Evolutionary conservation across 2,113 vertebrate genomes (phyloP).

Genomic region (Labeo rohita): DNA sequence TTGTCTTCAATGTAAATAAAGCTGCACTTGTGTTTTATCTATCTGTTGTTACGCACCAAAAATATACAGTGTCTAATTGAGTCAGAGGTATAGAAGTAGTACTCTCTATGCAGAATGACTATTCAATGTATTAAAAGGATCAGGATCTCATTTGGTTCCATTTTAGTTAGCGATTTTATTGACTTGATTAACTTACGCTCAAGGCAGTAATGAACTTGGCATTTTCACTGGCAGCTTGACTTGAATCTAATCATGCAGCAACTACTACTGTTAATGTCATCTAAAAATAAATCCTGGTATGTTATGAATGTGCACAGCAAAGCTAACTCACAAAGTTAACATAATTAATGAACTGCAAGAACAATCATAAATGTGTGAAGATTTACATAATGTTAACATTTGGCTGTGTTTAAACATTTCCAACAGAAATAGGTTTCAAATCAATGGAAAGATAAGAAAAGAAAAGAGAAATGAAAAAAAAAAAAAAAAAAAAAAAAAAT

Average conservation of each 20-base stretch:
- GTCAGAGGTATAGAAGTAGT: not conserved
- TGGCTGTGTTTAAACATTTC: not conserved
- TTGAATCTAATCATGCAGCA: not conserved
- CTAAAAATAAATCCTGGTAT: not conserved
- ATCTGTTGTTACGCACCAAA: not conserved
- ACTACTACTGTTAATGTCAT: slow-evolving; percentile 8
- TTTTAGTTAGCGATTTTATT: not conserved
- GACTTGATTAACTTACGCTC: slow-evolving; percentile 14
- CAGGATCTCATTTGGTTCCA: not conserved
- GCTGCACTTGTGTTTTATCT: no score
- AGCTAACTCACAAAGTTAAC: not conserved
- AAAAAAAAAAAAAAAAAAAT: no score
- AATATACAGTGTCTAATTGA: not conserved
- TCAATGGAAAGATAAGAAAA: no score
- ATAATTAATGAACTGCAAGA: not conserved
- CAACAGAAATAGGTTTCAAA: no score
- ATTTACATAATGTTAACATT: not conserved
- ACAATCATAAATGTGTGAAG: not conserved
- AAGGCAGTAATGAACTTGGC: slow-evolving; percentile 22
- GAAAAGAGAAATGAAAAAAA: no score
- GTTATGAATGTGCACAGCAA: not conserved
- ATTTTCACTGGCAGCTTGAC: slow-evolving; percentile 13
- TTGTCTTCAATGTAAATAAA: no score
- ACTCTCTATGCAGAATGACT: not conserved
- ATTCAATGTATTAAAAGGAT: not conserved